These are phyloP conservation scores for Brachyistius frenatus DNA, from an alignment of 2,113 vertebrate species.

Conservation along the genomic window DNA sequence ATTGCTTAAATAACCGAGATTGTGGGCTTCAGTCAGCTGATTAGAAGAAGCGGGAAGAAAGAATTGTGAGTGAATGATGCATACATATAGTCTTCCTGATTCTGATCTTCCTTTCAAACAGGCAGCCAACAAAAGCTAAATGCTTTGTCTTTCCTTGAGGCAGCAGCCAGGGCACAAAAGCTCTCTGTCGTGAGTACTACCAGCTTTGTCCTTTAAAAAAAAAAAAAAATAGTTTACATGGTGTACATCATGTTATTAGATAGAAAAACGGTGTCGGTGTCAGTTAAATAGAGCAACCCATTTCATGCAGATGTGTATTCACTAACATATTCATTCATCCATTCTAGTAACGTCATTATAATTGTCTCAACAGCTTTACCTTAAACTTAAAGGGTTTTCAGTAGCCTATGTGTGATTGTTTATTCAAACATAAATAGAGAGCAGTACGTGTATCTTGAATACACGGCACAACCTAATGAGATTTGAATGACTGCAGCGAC, in stretches of 20 bases:
- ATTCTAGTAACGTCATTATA: not conserved
- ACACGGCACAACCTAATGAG: constrained; percentile 3
- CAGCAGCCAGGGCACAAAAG: not conserved
- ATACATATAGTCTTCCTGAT: too few relatives aligned
- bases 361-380: not conserved
- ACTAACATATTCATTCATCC: not conserved
- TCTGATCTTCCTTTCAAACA: too few relatives aligned
- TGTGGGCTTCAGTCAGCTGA: too few relatives aligned
- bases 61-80: too few relatives aligned
- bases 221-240: too few relatives aligned
- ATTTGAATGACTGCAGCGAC: constrained; percentile 31
- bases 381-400: constrained; percentile 8
- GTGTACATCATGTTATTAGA: too few relatives aligned
- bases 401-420: not conserved
- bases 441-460: not conserved
- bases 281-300: not conserved
- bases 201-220: not conserved
- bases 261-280: not conserved
- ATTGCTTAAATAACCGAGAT: too few relatives aligned
- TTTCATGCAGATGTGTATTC: not conserved
- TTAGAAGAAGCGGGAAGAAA: too few relatives aligned
- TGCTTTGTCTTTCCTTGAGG: too few relatives aligned
- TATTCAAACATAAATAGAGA: not conserved
- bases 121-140: too few relatives aligned
- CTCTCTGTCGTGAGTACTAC: not conserved